phyloP scores from a whole-genome alignment of 1,140 invertebrate species.

The Bombus waltoni region DNA sequence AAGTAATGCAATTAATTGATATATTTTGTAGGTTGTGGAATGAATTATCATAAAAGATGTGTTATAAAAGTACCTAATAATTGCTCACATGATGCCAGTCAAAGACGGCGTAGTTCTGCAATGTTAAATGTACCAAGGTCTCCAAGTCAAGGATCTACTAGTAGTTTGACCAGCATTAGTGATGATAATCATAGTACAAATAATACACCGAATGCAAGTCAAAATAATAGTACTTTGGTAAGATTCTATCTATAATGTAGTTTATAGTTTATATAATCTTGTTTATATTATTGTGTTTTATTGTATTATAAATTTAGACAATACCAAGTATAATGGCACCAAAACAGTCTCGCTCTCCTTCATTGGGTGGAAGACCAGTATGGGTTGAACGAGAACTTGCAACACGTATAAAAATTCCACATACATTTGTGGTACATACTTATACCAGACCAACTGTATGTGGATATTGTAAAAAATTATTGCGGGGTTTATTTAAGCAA shows the following conservation, averaged over 20 bases:
- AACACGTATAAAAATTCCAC: conserved; percentile 92
- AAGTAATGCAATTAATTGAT: conserved; percentile 4
- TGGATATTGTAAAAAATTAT: conserved; percentile 96
- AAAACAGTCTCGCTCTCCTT: conserved; percentile 87
- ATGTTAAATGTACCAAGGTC: conserved; percentile 87
- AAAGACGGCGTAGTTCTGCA: conserved; percentile 83
- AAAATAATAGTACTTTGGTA: conserved; percentile 80
- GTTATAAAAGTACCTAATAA: conserved; percentile 99
- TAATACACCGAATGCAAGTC: conserved; percentile 77
- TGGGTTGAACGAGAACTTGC: conserved; percentile 90
- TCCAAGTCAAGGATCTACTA: conserved; percentile 85
- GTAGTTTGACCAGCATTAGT: conserved; percentile 80
- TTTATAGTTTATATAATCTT: background rate
- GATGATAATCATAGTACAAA: conserved; percentile 81
- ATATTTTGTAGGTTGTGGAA: conserved; percentile 91
- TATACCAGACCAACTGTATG: conserved; percentile 98
- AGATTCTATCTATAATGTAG: conserved; percentile 37
- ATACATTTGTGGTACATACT: conserved; percentile 95
- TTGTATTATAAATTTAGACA: conserved; percentile 58
- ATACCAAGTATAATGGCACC: conserved; percentile 79
- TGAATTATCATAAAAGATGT: conserved; percentile 99
- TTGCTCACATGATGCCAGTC: conserved; percentile 87
- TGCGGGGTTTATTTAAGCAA: conserved; percentile 98
- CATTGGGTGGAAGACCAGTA: conserved; percentile 88
- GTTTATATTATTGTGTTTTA: background rate